phyloP scores from a whole-genome alignment of 2,888 invertebrate genomes.

The Ochropleura leucogaster region DNA sequence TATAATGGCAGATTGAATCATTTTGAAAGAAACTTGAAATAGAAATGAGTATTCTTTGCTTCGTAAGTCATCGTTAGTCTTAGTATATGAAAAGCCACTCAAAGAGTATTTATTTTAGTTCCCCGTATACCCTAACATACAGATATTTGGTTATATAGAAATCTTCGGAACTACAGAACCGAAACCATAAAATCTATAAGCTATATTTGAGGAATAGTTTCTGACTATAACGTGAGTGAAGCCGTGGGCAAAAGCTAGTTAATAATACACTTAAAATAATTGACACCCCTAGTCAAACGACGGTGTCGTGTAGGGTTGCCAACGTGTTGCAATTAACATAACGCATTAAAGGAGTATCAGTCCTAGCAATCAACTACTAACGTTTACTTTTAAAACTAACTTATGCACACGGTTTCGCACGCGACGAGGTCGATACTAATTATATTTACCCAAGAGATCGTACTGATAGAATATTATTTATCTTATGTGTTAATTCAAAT shows the following conservation, averaged over 20 bases:
- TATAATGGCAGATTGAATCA: neutral
- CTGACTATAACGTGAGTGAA: neutral
- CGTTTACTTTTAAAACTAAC: neutral
- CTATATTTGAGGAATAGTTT: neutral
- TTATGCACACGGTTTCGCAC: neutral
- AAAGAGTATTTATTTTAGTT: neutral
- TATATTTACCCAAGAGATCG: neutral
- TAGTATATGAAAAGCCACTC: neutral
- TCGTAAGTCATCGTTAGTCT: neutral
- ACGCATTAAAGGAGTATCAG: conserved; percentile 27
- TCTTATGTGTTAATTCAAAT: neutral
- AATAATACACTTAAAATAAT: neutral
- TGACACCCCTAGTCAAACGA: conserved; percentile 43
- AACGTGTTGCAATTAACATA: conserved; percentile 51
- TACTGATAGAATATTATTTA: neutral
- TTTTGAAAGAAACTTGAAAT: neutral
- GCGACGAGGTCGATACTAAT: neutral
- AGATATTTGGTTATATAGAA: neutral
- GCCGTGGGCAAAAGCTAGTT: neutral
- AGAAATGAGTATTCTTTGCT: neutral
- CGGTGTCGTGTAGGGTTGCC: conserved; percentile 43
- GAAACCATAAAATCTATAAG: neutral
- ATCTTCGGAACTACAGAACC: neutral
- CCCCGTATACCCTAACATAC: no score
- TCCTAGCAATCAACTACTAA: neutral